Conservation (phyloP, 2,888 invertebrate genomes). For the Elegia similella region DNA sequence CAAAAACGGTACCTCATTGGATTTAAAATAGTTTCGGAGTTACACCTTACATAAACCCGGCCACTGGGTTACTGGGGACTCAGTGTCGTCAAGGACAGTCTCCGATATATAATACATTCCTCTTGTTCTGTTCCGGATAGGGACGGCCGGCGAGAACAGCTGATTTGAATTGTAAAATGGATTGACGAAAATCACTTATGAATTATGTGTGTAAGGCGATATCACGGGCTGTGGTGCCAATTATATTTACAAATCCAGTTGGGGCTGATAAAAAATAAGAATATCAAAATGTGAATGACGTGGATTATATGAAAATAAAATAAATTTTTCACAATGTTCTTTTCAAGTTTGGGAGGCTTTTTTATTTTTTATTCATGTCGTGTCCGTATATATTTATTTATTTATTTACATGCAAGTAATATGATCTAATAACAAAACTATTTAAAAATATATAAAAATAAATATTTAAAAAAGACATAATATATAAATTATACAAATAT, state of each 20-base stretch:
- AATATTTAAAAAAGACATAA: too few species aligned
- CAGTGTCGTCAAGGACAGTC: conserved; percentile 47
- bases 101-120: conserved; percentile 32
- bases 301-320: conserved; percentile 16
- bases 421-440: too few species aligned
- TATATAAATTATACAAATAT: too few species aligned
- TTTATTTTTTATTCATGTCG: too few species aligned
- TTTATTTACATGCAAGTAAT: too few species aligned
- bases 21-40: not conserved
- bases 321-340: not conserved
- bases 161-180: conserved; percentile 65
- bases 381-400: too few species aligned
- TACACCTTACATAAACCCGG: conserved; percentile 38
- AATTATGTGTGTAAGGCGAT: conserved; percentile 40
- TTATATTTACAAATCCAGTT: conserved; percentile 63
- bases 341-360: too few species aligned
- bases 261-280: conserved; percentile 39
- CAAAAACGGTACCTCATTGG: not conserved
- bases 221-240: conserved; percentile 34
- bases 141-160: conserved; percentile 34
- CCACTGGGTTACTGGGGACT: conserved; percentile 59
- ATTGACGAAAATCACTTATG: conserved; percentile 64
- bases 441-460: too few species aligned
- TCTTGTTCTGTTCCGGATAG: conserved; percentile 35
- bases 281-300: conserved; percentile 32